Percentiles rank a stretch among this genome's conserved stretches.
Evolutionary conservation across 2,113 vertebrate genomes (phyloP).

Genomic region (Greenwoodochromis staneri): DNA sequence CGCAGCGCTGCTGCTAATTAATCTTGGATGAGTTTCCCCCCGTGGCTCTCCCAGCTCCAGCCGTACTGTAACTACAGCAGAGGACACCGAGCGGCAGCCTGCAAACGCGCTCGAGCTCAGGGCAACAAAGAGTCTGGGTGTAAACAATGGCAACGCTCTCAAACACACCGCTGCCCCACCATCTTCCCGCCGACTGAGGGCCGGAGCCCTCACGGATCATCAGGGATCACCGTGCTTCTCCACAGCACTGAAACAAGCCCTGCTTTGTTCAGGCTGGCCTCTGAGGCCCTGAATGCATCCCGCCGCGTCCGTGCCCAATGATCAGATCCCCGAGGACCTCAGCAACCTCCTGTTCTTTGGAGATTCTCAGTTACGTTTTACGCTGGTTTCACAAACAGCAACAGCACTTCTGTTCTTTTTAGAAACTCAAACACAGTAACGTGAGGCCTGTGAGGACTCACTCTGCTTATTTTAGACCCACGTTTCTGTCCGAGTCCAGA

Average conservation of each 20-base stretch:
- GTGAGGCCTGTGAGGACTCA: neutral
- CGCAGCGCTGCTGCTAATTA: neutral
- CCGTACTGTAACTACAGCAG: conserved; percentile 7
- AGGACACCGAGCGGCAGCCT: neutral
- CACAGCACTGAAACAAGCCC: neutral
- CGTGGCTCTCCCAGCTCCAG: neutral
- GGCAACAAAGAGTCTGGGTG: neutral
- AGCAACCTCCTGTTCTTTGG: neutral
- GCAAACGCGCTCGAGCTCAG: neutral
- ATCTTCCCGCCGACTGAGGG: neutral
- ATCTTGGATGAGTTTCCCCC: neutral
- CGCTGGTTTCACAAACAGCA: neutral
- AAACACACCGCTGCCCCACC: neutral
- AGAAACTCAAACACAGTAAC: neutral
- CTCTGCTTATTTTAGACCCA: neutral
- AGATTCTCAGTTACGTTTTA: neutral
- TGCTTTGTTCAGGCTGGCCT: neutral
- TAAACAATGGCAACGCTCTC: neutral
- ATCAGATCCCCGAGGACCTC: neutral
- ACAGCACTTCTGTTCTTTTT: accelerated
- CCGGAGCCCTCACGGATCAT: neutral
- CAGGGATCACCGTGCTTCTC: neutral
- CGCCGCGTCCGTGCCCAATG: neutral
- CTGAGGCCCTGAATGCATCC: neutral
- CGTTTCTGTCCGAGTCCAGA: neutral